phyloP scores from a whole-genome alignment of 2,113 vertebrate genomes.

The Erythrocebus patas region DNA sequence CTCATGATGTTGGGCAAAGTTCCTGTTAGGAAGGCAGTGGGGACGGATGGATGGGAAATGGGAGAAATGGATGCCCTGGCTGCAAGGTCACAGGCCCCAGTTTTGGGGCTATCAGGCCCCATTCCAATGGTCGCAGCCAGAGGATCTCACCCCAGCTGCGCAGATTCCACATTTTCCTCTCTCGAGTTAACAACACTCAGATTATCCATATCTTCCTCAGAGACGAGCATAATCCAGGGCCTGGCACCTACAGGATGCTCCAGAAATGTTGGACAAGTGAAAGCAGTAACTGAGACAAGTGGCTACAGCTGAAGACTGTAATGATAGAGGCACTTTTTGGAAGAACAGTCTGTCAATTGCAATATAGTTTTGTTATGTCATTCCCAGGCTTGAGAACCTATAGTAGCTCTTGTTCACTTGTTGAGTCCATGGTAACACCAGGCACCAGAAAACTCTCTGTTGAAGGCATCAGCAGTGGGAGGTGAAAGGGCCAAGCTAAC shows the following conservation, averaged over 20 bases:
- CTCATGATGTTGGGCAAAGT: slow-evolving; percentile 94
- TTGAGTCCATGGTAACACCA: neutral
- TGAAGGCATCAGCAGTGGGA: neutral
- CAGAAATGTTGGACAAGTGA: neutral
- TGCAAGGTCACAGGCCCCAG: neutral
- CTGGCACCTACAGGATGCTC: neutral
- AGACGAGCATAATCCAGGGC: neutral
- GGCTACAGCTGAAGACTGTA: neutral
- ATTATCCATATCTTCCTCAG: neutral
- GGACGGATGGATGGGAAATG: neutral
- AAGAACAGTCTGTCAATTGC: neutral
- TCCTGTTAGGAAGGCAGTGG: slow-evolving; percentile 77
- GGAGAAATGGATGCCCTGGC: neutral
- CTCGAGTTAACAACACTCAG: neutral
- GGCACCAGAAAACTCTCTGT: neutral
- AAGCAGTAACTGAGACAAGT: neutral
- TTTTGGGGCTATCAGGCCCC: neutral
- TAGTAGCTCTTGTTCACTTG: neutral
- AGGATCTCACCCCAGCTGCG: neutral
- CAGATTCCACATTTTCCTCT: neutral
- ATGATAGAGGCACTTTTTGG: neutral
- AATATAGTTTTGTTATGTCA: neutral
- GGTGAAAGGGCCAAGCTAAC: neutral
- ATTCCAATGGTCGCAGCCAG: neutral
- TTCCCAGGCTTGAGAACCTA: neutral